A percentile compares a stretch with the other conserved stretches of the same genome.
These are phyloP conservation scores for Cinclus mexicanus DNA, from an alignment of 2,113 vertebrate genomes.

Conservation along the genomic window DNA sequence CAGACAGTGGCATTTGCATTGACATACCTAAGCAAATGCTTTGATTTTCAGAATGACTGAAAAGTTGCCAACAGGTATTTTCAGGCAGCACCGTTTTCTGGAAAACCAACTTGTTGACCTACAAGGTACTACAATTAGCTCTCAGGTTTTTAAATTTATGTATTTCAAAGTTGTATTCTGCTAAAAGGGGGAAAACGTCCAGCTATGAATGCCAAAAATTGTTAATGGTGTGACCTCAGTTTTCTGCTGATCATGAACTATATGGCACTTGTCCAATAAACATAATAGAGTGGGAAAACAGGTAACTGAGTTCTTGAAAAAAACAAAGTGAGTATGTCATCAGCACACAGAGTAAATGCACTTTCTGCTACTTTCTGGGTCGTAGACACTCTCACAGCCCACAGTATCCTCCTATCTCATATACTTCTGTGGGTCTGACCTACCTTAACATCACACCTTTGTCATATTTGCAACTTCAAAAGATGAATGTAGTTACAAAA, in stretches of 20 bases:
- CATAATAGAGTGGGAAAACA: neutral
- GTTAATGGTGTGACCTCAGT: neutral
- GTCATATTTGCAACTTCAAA: neutral
- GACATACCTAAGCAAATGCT: neutral
- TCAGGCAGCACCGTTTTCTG: neutral
- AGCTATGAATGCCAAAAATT: neutral
- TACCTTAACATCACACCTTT: neutral
- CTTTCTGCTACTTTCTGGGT: neutral
- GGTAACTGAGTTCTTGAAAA: neutral
- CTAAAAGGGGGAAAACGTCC: neutral
- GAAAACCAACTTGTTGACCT: neutral
- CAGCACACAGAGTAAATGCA: neutral
- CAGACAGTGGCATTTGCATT: neutral
- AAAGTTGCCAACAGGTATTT: neutral
- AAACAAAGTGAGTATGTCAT: neutral
- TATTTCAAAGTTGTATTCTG: neutral
- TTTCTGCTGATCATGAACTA: neutral
- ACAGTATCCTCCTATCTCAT: neutral
- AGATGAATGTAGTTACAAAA: neutral
- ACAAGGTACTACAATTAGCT: neutral
- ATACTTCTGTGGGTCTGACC: neutral
- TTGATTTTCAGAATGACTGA: neutral
- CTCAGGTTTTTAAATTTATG: neutral
- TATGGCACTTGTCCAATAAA: neutral
- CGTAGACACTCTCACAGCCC: neutral